Conservation (phyloP, 2,888 invertebrate genomes). For the Nemotelus nigrinus region DNA sequence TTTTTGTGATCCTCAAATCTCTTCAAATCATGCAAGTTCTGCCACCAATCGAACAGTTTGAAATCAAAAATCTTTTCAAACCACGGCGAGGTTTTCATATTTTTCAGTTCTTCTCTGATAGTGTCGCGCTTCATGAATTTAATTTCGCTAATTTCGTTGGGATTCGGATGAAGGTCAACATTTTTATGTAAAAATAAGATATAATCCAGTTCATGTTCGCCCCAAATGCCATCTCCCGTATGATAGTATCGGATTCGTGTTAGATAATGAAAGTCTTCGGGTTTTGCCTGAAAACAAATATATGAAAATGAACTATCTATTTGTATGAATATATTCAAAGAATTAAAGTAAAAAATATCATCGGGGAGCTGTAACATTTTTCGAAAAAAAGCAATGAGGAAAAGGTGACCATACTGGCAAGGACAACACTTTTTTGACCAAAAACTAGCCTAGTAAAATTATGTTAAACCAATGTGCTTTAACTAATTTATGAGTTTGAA, state of each 20-base stretch:
- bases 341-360: too few relatives aligned
- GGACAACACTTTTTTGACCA: too few relatives aligned
- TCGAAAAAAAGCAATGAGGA: too few relatives aligned
- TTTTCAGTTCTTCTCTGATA: slow-evolving; percentile 67
- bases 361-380: too few relatives aligned
- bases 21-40: slow-evolving; percentile 80
- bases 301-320: too few relatives aligned
- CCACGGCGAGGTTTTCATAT: slow-evolving; percentile 87
- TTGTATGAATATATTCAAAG: too few relatives aligned
- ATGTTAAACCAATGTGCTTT: too few relatives aligned
- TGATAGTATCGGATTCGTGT: slow-evolving; percentile 92
- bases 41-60: slow-evolving; percentile 90
- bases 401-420: too few relatives aligned
- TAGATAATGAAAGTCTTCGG: slow-evolving; percentile 80
- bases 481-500: too few relatives aligned
- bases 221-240: slow-evolving; percentile 83
- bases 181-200: slow-evolving; percentile 87
- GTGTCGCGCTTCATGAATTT: slow-evolving; percentile 76
- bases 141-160: slow-evolving; percentile 89
- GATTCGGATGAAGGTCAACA: slow-evolving; percentile 82
- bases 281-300: slow-evolving; percentile 65
- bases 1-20: slow-evolving; percentile 77
- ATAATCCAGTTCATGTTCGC: slow-evolving; percentile 98
- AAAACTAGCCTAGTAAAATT: too few relatives aligned
- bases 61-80: slow-evolving; percentile 86